Evolutionary conservation across 2,797 vertebrate species (phyloP).

Genomic region (Enteromius viviparus): DNA sequence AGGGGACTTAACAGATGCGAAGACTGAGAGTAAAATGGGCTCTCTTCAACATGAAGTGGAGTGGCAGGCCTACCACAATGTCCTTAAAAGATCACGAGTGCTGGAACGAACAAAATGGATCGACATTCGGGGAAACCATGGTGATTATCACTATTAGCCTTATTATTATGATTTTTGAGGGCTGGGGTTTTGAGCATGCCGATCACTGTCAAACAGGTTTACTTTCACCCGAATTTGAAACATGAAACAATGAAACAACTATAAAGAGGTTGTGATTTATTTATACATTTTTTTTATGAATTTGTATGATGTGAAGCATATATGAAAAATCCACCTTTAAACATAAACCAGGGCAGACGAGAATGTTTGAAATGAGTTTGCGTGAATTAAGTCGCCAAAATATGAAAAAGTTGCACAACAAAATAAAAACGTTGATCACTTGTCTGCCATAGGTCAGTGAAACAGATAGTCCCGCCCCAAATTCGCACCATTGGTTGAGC

Average conservation of each 20-base stretch:
- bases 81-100: conserved; percentile 90
- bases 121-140: conserved; percentile 96
- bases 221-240: no score
- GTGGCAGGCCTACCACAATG: conserved; percentile 91
- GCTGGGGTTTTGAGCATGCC: not conserved
- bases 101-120: conserved; percentile 95
- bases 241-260: no score
- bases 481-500: not conserved
- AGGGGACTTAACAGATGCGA: conserved; percentile 96
- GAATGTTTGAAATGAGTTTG: not conserved
- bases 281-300: no score
- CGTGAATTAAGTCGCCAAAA: not conserved
- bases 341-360: not conserved
- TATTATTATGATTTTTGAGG: not conserved
- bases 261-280: no score
- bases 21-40: conserved; percentile 89
- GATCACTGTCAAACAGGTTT: not conserved
- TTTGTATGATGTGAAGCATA: not conserved
- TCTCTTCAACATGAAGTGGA: conserved; percentile 92
- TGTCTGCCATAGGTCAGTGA: not conserved
- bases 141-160: conserved; percentile 68
- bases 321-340: not conserved
- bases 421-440: not conserved
- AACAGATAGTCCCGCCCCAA: not conserved
- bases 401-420: no score